Evolutionary conservation across 2,113 vertebrate genomes (phyloP).

Genomic region (Uria aalge): DNA sequence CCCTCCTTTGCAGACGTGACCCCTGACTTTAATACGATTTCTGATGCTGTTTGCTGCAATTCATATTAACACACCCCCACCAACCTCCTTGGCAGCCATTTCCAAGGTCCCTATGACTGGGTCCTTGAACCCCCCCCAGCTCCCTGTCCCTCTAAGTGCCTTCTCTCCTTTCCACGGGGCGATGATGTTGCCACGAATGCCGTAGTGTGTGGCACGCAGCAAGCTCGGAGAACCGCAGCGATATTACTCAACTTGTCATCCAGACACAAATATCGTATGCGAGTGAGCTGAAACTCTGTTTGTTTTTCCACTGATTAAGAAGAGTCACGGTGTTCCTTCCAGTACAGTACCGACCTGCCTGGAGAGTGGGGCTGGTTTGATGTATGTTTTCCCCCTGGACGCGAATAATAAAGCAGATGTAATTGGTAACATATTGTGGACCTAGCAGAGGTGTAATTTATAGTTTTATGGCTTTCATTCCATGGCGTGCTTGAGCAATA

Average conservation of each 20-base stretch:
- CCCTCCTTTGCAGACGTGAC: not conserved
- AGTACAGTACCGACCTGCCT: conserved; percentile 35
- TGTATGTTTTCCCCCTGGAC: conserved; percentile 36
- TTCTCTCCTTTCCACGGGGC: not conserved
- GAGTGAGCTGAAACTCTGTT: not conserved
- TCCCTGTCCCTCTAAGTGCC: not conserved
- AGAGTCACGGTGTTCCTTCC: conserved; percentile 50
- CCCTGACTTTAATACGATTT: not conserved
- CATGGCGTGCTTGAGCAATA: not conserved
- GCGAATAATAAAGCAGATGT: conserved; percentile 51
- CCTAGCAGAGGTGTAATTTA: conserved; percentile 45
- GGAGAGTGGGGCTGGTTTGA: conserved; percentile 15
- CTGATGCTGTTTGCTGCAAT: not conserved
- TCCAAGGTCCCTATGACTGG: not conserved
- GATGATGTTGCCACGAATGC: not conserved
- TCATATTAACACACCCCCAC: not conserved
- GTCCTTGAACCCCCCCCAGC: not conserved
- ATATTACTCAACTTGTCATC: conserved; percentile 22
- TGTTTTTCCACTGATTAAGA: conserved; percentile 59
- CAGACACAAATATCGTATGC: not conserved
- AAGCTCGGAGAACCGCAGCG: not conserved
- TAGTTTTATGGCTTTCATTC: conserved; percentile 49
- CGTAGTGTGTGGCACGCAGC: not conserved
- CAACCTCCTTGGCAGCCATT: not conserved
- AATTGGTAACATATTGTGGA: conserved; percentile 49